Evolutionary conservation across 1,140 invertebrate genomes (phyloP).

Genomic region (Drosophila ficusphila): DNA sequence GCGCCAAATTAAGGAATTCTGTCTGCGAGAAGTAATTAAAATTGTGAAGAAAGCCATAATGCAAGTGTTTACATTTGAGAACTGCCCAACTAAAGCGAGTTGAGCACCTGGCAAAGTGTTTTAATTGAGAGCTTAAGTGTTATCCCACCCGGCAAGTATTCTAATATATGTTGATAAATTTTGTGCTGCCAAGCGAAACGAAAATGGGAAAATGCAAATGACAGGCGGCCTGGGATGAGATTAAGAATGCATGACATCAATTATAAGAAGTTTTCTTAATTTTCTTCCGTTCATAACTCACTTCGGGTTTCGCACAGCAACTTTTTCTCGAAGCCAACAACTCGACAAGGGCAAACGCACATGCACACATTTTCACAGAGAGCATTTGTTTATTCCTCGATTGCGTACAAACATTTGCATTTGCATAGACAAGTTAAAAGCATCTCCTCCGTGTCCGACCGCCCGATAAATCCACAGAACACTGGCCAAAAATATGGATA

Average conservation of each 20-base stretch:
- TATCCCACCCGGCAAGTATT: slow-evolving; percentile 1
- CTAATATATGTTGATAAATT: slow-evolving; percentile 7
- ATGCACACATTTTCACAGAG: slow-evolving; percentile 17
- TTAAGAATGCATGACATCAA: slow-evolving; percentile 79
- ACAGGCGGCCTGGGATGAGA: slow-evolving; percentile 31
- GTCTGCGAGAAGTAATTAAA: slow-evolving; percentile 42
- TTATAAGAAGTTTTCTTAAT: slow-evolving; percentile 79
- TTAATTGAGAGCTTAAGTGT: slow-evolving; percentile 31
- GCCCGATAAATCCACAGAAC: background rate
- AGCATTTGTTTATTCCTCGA: slow-evolving; percentile 78
- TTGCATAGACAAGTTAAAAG: slow-evolving; percentile 78
- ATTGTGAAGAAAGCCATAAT: slow-evolving; percentile 32
- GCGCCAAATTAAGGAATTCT: slow-evolving; percentile 53
- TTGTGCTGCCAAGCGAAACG: slow-evolving; percentile 5
- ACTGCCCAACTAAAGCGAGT: slow-evolving; percentile 20
- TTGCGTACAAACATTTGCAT: slow-evolving; percentile 79
- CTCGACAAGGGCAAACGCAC: slow-evolving; percentile 47
- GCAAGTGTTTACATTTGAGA: slow-evolving; percentile 11
- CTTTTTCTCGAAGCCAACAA: slow-evolving; percentile 47
- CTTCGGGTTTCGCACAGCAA: slow-evolving; percentile 52
- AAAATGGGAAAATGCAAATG: slow-evolving; percentile 35
- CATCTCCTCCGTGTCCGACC: slow-evolving; percentile 31
- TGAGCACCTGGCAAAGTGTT: slow-evolving; percentile 11
- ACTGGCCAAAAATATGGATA: background rate
- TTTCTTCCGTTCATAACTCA: slow-evolving; percentile 70